These are phyloP conservation scores for Ornithoptera priamus DNA, from an alignment of 2,888 invertebrate genomes.

Conservation along the genomic window DNA sequence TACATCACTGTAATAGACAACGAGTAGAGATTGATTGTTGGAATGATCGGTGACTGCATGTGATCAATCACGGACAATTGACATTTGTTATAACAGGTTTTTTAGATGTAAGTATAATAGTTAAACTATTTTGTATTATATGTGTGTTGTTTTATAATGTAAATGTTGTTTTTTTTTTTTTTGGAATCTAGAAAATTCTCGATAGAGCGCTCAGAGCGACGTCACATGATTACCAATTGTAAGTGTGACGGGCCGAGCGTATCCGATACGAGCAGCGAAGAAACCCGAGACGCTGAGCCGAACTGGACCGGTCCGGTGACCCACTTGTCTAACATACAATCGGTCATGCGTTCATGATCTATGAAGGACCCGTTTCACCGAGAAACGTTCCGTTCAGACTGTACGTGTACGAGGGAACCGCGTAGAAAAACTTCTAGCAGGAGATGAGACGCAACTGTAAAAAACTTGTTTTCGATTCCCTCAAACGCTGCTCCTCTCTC, in stretches of 20 bases:
- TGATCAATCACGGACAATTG: too few relatives aligned
- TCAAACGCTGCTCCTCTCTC: too few relatives aligned
- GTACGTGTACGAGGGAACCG: background rate
- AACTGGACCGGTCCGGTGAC: constrained; percentile 27
- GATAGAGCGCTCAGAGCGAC: constrained; percentile 4
- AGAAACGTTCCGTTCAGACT: constrained; percentile 5
- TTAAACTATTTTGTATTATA: too few relatives aligned
- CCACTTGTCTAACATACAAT: constrained; percentile 27
- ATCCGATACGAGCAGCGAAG: constrained; percentile 22
- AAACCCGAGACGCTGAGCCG: constrained; percentile 26
- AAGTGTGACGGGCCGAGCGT: constrained; percentile 19
- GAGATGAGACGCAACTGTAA: too few relatives aligned
- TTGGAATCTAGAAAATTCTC: background rate
- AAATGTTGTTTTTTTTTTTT: too few relatives aligned
- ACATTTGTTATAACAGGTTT: too few relatives aligned
- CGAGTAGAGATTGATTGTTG: too few relatives aligned
- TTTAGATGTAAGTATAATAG: background rate
- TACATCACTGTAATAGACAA: too few relatives aligned
- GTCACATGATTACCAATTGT: constrained; percentile 20
- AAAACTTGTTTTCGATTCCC: too few relatives aligned
- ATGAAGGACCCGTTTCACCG: constrained; percentile 28
- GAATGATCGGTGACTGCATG: too few relatives aligned
- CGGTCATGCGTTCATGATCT: constrained; percentile 24
- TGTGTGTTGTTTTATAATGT: too few relatives aligned
- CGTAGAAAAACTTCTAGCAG: too few relatives aligned